These are phyloP conservation scores for Greenwoodochromis staneri DNA, from an alignment of 2,113 vertebrate species.

Conservation along the genomic window DNA sequence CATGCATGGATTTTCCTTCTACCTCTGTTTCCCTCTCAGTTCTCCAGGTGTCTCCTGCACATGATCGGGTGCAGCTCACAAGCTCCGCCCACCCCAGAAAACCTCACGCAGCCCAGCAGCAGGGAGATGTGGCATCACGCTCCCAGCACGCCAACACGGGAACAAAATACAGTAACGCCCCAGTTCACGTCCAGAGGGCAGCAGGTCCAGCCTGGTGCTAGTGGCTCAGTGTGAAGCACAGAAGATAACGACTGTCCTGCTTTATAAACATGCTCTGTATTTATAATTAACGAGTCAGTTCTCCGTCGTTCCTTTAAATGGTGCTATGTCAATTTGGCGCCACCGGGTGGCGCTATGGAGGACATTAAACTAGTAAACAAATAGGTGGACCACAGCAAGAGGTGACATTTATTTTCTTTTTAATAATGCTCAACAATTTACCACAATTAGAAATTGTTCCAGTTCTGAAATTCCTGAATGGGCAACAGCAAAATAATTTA, in stretches of 20 bases:
- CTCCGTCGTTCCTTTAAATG: background rate
- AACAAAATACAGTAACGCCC: background rate
- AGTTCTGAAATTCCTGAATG: conserved; percentile 19
- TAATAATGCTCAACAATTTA: conserved; percentile 21
- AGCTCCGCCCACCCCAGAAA: background rate
- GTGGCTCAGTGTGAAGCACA: background rate
- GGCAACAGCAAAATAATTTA: conserved; percentile 63
- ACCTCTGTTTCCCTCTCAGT: conserved; percentile 2
- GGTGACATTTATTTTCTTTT: background rate
- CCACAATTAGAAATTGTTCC: conserved; percentile 26
- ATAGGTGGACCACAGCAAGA: background rate
- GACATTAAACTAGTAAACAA: background rate
- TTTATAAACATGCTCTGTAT: background rate
- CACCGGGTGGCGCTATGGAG: background rate
- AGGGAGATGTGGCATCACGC: background rate
- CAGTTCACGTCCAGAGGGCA: background rate
- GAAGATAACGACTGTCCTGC: background rate
- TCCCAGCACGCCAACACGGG: background rate
- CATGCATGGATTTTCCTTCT: background rate
- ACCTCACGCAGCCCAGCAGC: background rate
- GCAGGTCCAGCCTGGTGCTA: background rate
- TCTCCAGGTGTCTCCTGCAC: conserved; percentile 33
- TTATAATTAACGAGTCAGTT: background rate
- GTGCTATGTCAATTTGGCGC: background rate
- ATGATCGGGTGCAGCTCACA: conserved; percentile 33